Percentiles rank a stretch among this genome's conserved stretches.
Evolutionary conservation across 2,888 invertebrate genomes (phyloP).

Genomic region (Drosophila suboccidentalis): DNA sequence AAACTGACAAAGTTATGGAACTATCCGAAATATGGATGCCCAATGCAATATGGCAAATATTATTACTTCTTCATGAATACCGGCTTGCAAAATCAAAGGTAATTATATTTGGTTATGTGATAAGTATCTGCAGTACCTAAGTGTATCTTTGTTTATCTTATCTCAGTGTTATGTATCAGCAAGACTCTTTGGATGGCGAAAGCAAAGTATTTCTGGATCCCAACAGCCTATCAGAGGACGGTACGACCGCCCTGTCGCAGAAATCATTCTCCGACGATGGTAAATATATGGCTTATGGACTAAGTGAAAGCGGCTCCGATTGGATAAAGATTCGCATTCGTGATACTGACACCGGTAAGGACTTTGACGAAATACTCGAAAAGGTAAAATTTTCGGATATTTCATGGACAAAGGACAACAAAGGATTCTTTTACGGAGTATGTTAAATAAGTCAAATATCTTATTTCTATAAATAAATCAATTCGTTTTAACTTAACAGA

Average conservation of each 20-base stretch:
- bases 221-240: slow-evolving; percentile 95
- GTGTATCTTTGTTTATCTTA: not conserved
- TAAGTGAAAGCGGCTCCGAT: slow-evolving; percentile 97
- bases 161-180: slow-evolving; percentile 94
- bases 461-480: not conserved
- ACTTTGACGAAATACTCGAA: slow-evolving; percentile 94
- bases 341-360: slow-evolving; percentile 90
- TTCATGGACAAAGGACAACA: slow-evolving; percentile 97
- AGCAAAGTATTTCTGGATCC: slow-evolving; percentile 97
- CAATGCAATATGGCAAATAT: slow-evolving; percentile 90
- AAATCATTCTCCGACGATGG: slow-evolving; percentile 96
- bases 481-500: slow-evolving; percentile 85
- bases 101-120: slow-evolving; percentile 17
- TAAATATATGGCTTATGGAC: slow-evolving; percentile 94
- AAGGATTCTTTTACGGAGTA: slow-evolving; percentile 97
- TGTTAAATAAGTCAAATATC: slow-evolving; percentile 65
- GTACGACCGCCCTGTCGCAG: slow-evolving; percentile 92
- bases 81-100: slow-evolving; percentile 98
- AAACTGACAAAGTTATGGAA: slow-evolving; percentile 97
- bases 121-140: not conserved
- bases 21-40: slow-evolving; percentile 97
- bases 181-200: slow-evolving; percentile 91
- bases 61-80: slow-evolving; percentile 97
- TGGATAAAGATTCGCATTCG: slow-evolving; percentile 96
- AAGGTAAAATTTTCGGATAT: slow-evolving; percentile 97